Percentiles rank a stretch among this genome's conserved stretches.
phyloP scores from a whole-genome alignment of 2,888 invertebrate genomes.

The Osedax fenrisi region DNA sequence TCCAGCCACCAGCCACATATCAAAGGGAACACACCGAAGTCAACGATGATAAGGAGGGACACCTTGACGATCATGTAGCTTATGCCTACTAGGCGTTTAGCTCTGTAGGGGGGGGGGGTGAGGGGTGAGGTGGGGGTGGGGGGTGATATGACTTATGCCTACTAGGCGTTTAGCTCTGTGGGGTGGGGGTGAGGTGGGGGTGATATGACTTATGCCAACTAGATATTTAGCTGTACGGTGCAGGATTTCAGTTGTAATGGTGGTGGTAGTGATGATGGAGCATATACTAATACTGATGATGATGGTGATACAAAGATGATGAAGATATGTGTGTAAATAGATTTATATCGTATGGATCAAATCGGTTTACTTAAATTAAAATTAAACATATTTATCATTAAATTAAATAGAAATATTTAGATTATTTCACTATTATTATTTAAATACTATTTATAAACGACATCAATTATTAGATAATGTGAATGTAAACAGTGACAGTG shows the following conservation, averaged over 20 bases:
- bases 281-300: too few species aligned
- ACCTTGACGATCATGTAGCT: conserved; percentile 59
- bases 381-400: too few species aligned
- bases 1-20: conserved; percentile 99
- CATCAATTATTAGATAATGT: too few species aligned
- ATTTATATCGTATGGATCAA: too few species aligned
- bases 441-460: too few species aligned
- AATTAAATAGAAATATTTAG: too few species aligned
- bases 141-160: conserved; percentile 59
- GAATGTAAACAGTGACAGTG: too few species aligned
- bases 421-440: too few species aligned
- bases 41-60: conserved; percentile 82
- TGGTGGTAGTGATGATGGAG: too few species aligned
- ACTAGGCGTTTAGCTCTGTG: conserved; percentile 50
- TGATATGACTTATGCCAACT: conserved; percentile 61
- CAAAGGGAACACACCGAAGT: conserved; percentile 87
- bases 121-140: conserved; percentile 74
- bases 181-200: conserved; percentile 51
- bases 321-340: not conserved
- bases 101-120: conserved; percentile 31
- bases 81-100: conserved; percentile 60
- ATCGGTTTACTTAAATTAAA: too few species aligned
- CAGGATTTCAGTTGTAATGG: too few species aligned
- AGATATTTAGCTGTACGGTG: conserved; percentile 38
- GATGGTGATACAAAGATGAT: too few species aligned